phyloP scores from a whole-genome alignment of 2,888 invertebrate species.

The Alloscopus bannaensis region DNA sequence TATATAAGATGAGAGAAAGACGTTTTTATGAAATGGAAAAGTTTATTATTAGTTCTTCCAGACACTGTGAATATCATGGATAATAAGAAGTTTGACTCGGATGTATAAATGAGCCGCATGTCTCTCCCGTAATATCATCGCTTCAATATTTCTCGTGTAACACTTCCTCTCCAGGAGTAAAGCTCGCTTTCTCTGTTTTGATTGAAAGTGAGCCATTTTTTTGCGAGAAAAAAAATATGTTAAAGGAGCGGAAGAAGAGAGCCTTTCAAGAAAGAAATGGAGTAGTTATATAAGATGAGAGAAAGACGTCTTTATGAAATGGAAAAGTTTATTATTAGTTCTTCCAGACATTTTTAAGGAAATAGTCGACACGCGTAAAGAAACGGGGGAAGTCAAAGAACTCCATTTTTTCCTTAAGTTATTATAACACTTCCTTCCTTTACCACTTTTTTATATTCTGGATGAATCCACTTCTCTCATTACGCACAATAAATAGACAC shows the following conservation, averaged over 20 bases:
- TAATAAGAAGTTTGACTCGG: too few relatives aligned
- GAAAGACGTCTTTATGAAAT: constrained; percentile 20
- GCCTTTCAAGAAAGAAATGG: neutral
- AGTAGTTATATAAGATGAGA: constrained; percentile 2
- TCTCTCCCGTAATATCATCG: too few relatives aligned
- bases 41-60: constrained; percentile 44
- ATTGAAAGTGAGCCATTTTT: constrained; percentile 53
- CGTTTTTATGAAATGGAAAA: constrained; percentile 31
- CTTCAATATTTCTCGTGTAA: too few relatives aligned
- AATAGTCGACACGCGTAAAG: constrained; percentile 55
- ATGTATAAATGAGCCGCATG: too few relatives aligned
- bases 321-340: constrained; percentile 50
- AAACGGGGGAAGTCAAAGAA: constrained; percentile 54
- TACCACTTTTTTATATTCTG: constrained; percentile 9
- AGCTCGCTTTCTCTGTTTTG: constrained; percentile 39
- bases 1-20: constrained; percentile 1
- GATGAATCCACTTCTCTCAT: constrained; percentile 32
- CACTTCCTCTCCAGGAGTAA: too few relatives aligned
- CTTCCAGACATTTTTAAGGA: constrained; percentile 18
- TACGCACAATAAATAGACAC: constrained; percentile 58
- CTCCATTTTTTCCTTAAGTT: constrained; percentile 53
- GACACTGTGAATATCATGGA: too few relatives aligned
- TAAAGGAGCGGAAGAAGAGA: constrained; percentile 6
- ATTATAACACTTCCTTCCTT: constrained; percentile 50
- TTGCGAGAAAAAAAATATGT: constrained; percentile 20